Evolutionary conservation across 2,888 invertebrate genomes (phyloP).

Genomic region (Halocaridina rubra): DNA sequence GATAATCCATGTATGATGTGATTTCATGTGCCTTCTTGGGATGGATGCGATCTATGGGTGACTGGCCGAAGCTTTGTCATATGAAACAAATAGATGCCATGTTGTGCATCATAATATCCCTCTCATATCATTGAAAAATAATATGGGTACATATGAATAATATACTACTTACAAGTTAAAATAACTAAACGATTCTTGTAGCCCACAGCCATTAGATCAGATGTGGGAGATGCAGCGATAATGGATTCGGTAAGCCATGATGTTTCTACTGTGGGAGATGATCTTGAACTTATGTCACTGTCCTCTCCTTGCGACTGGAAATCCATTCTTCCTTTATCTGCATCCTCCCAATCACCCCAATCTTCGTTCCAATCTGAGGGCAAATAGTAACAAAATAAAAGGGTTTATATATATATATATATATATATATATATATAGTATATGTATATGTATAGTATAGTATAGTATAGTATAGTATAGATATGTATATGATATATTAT

Average conservation of each 20-base stretch:
- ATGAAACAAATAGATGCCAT: not conserved
- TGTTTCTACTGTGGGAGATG: slow-evolving; percentile 34
- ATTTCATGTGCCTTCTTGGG: too few species aligned
- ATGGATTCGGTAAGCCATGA: slow-evolving; percentile 77
- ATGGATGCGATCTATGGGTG: not conserved
- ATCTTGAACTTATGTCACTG: not conserved
- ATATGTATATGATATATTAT: too few species aligned
- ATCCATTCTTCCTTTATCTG: not conserved
- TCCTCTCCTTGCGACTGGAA: not conserved
- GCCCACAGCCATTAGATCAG: slow-evolving; percentile 78
- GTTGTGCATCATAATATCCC: too few species aligned
- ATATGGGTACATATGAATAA: too few species aligned
- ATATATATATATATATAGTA: too few species aligned
- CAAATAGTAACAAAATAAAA: not conserved
- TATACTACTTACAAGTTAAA: slow-evolving; percentile 72
- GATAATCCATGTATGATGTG: too few species aligned
- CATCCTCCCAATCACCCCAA: slow-evolving; percentile 34
- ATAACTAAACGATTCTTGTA: slow-evolving; percentile 77
- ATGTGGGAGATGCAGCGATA: slow-evolving; percentile 79
- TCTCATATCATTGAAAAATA: too few species aligned
- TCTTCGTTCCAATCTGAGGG: slow-evolving; percentile 30
- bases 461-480: too few species aligned
- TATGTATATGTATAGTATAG: too few species aligned
- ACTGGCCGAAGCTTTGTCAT: not conserved
- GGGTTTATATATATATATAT: too few species aligned